A percentile compares a stretch with the other conserved stretches of the same genome.
Evolutionary conservation across 37 sponge, comb jelly and placozoan genomes (phyloP).

Genomic region (Geodia barretti): DNA sequence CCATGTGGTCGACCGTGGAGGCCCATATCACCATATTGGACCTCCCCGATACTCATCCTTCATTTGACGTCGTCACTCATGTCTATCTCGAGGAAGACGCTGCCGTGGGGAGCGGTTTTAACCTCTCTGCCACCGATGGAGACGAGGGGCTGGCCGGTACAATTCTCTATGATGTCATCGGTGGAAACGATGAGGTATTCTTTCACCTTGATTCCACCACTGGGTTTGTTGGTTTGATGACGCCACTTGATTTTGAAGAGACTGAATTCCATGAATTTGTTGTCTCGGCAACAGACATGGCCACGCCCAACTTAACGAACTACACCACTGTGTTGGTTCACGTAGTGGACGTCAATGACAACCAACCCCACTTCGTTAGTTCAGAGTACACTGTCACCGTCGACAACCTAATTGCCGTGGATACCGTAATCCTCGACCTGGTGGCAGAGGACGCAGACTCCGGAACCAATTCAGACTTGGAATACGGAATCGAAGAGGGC

Average conservation of each 20-base stretch:
- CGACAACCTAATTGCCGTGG: not conserved
- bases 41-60: constrained; percentile 74
- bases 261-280: constrained; percentile 10
- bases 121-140: constrained; percentile 59
- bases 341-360: constrained; percentile 72
- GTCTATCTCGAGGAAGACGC: constrained; percentile 34
- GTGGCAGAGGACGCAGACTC: constrained; percentile 49
- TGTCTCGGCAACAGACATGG: constrained; percentile 57
- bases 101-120: not conserved
- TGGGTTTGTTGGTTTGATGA: constrained; percentile 40
- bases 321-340: constrained; percentile 58
- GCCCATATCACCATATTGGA: constrained; percentile 44
- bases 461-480: constrained; percentile 10
- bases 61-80: constrained; percentile 32
- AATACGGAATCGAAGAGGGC: not conserved
- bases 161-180: constrained; percentile 27
- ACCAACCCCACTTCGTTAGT: constrained; percentile 52
- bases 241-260: constrained; percentile 52
- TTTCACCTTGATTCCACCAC: constrained; percentile 38
- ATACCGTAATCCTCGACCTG: constrained; percentile 4
- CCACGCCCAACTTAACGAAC: constrained; percentile 24
- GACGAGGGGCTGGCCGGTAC: constrained; percentile 69
- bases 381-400: constrained; percentile 13
- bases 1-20: not conserved
- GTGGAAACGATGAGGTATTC: constrained; percentile 35